Base-by-base conservation (phyloP, 2,797 vertebrate species). In the Hydrolagus colliei region DNA sequence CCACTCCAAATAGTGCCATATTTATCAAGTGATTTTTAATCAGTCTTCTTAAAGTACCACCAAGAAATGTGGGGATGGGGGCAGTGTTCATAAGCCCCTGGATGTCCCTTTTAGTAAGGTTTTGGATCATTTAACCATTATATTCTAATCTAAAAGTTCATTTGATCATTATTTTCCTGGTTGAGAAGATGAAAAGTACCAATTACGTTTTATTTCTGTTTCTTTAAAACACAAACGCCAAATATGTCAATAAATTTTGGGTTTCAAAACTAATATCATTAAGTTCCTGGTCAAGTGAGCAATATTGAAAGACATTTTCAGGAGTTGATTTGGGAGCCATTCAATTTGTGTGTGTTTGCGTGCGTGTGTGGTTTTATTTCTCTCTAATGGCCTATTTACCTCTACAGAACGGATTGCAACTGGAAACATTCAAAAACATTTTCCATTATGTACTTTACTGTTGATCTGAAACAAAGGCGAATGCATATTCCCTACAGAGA, bases 371-470 rank as follows among this genome's bases (percentile, higher is more conserved):
- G 27, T 27, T 27, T 27, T 27, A 27, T 35, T 84, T 35, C 68
- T 27, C 35, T 32, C 79, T 71, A 32, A 10, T 84, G 79, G 71
- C 65, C 65, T 84, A 68, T 67, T 84, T 84, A 52, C 79, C 35
- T n/a, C 65, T 67, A 71, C 9, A 18, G 41, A 52, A 52, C 68
- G 32, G 71, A 68, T 84, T 84, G 71, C 63, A 84, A 71, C 79
- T 84, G 65, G 79, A 84, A 71, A 71, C 71, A 84, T 84, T 67
- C 32, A 13, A 20, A 52, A 52, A 71, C 63, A 32, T 84, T 71
- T 82, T 84, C 79, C 79, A 84, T 63, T 84, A 20, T 67, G 71
- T 84, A 84, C 71, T 84, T 84, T 71, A 84, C 65, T 84, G 71
- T 84, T 71, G 71, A 84, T 41, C 79, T 84, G 79, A 84, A 71